Base-by-base conservation (phyloP, 2,113 vertebrate genomes). In the Ailurus styani region DNA sequence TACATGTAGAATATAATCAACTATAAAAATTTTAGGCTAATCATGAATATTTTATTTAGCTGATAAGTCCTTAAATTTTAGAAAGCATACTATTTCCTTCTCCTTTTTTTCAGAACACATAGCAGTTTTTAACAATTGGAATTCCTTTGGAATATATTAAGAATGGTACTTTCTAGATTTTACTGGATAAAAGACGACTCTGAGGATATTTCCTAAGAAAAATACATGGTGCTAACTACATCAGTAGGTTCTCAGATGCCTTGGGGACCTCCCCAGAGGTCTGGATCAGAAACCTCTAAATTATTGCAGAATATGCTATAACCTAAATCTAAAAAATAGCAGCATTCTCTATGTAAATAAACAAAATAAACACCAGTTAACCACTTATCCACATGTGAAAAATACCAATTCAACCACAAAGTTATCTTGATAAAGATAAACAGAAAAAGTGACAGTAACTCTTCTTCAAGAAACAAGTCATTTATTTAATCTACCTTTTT, bases 31-130 rank as follows among this genome's bases (percentile, higher is more conserved):
- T 81, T 91, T 86, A 81, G 37, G 37, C 8, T 50, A 73, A 87
- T 62, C 23, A 62, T 40, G 60, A 57, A 60, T 91, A 95, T 75
- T 91, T 89, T 55, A 90, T 50, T 73, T 70, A 94, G 60, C 34
- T 55, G 73, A 14, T 52, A 90, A 90, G 21, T 90, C 55, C 87
- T 45, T 77, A 84, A 73, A 95, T n/a, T 94, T 95, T 75, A 93
- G 29, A 84, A 95, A 94, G 57, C 42, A 81, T 40, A 70, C 9
- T 34, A 55, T 54, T n/a, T 47, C 25, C 27, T 31, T 34, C 9
- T 11, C 14, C 42, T 27, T 64, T 87, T 37, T 72, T 60, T 45
- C 37, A 93, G 27, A 93, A 75, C 4, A 90, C 25, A 78, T n/a
- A 87, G 9, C 17, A 7, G 23, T 86, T 86, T 85, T 54, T 47